Conservation (phyloP, 2,888 invertebrate genomes). For the Lysandra coridon region DNA sequence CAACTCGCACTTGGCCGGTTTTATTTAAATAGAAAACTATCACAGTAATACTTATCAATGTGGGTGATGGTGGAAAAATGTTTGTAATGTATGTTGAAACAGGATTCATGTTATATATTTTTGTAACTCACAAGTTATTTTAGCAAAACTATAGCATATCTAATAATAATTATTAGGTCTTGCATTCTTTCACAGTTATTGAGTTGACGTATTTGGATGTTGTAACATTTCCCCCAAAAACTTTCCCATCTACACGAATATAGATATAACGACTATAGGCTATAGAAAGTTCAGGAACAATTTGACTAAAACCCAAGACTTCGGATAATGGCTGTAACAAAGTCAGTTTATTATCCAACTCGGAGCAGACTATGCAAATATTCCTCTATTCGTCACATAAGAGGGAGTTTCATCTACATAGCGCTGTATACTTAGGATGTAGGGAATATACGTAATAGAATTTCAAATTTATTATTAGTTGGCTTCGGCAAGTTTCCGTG, state of each 20-base stretch:
- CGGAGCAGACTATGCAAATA: conserved; percentile 19
- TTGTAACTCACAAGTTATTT: too few relatives aligned
- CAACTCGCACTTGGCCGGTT: too few relatives aligned
- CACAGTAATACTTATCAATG: too few relatives aligned
- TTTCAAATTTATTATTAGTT: conserved; percentile 17
- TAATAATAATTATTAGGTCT: too few relatives aligned
- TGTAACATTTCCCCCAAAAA: neutral
- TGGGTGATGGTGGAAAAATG: too few relatives aligned
- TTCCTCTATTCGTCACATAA: conserved; percentile 5
- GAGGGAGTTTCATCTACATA: conserved; percentile 11
- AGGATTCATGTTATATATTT: too few relatives aligned
- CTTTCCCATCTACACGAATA: neutral
- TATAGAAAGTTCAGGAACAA: conserved; percentile 14
- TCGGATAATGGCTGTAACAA: conserved; percentile 17
- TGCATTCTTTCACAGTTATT: too few relatives aligned
- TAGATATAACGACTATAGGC: neutral
- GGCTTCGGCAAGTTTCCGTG: neutral
- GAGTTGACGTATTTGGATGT: too few relatives aligned
- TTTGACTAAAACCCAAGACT: conserved; percentile 9
- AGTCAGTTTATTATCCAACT: conserved; percentile 24
- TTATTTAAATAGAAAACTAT: too few relatives aligned
- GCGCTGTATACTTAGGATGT: neutral
- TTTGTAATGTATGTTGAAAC: too few relatives aligned
- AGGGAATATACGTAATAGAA: conserved; percentile 18
- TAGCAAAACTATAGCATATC: too few relatives aligned